Base-by-base conservation (phyloP, 2,113 vertebrate species). In the Rallus limicola region DNA sequence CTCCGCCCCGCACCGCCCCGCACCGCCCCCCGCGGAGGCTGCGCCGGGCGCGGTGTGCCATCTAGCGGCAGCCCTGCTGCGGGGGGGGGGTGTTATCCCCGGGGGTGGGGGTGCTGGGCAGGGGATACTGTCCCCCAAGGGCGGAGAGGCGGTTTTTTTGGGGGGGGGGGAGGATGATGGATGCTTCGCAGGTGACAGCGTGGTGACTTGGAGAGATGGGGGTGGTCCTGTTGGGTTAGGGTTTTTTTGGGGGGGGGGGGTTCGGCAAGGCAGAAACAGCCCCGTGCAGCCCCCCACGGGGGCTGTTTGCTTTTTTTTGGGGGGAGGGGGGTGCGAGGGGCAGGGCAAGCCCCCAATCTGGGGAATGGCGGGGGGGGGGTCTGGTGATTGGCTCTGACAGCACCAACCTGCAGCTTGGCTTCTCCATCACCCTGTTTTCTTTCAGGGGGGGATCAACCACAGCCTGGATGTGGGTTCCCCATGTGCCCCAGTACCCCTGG, bases 41-140 rank as follows among this genome's bases (percentile, higher is more conserved):
- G 88, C 89, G 92, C 88, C 62, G 89, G 33, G 59, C 44, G 23
- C 93, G 18, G 25, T 14, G 13, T 67, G 93, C 93, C 93, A 92
- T n/a, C 93, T 94, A 82, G 88, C 75, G 93, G 93, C 59, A 16
- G 10, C 13, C 10, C 44, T 52, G 59, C 53, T 4, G 18, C 20
- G 38, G 38, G n/a, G 29, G 26, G 11, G 13, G 19, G 26, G 21
- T 15, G 29, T 10, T 7, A 4, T 33, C 12, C 18, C 18, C 13
- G 16, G 34, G 58, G 16, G 34, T 5, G 16, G 48, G 34, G 16
- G 20, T 44, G 31, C 31, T 44, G 23, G 24, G 50, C 23, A 25
- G 50, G 10, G 63, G 40, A 40, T 6, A 44, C 36, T 40, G 46
- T 44, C 29, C 24, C 60, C 16, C 31, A 40, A 9, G 5, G 5